Percentiles rank a stretch among this genome's conserved stretches.
phyloP scores from a whole-genome alignment of 1,140 invertebrate genomes.

The Tetragonula clypearis region DNA sequence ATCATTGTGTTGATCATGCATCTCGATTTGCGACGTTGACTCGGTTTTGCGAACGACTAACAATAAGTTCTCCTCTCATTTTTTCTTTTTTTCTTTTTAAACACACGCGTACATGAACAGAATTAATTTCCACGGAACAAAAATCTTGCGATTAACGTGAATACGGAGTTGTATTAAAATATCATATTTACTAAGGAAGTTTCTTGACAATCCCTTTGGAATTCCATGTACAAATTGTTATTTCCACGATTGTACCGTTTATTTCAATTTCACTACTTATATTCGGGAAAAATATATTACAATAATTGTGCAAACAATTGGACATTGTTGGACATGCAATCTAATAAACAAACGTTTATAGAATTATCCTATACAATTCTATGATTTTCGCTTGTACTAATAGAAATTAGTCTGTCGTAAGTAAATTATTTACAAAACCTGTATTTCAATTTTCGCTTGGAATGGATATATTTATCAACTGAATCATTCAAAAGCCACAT shows the following conservation, averaged over 20 bases:
- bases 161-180: neutral
- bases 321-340: neutral
- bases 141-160: neutral
- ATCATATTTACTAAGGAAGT: neutral
- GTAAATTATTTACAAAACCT: constrained; percentile 34
- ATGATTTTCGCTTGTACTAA: neutral
- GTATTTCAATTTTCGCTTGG: neutral
- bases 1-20: neutral
- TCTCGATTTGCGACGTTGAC: neutral
- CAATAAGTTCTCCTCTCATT: neutral
- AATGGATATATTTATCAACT: constrained; percentile 15
- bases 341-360: constrained; percentile 10
- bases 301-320: neutral
- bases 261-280: constrained; percentile 11
- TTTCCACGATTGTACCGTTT: constrained; percentile 15
- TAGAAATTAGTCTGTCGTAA: neutral
- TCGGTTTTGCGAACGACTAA: neutral
- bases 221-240: neutral
- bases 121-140: neutral
- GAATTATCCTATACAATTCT: neutral
- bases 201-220: neutral
- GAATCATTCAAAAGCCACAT: neutral
- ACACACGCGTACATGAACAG: neutral
- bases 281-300: constrained; percentile 8
- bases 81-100: neutral